Conservation (phyloP, 2,797 vertebrate species). For the Phrynocephalus guinanensis region DNA sequence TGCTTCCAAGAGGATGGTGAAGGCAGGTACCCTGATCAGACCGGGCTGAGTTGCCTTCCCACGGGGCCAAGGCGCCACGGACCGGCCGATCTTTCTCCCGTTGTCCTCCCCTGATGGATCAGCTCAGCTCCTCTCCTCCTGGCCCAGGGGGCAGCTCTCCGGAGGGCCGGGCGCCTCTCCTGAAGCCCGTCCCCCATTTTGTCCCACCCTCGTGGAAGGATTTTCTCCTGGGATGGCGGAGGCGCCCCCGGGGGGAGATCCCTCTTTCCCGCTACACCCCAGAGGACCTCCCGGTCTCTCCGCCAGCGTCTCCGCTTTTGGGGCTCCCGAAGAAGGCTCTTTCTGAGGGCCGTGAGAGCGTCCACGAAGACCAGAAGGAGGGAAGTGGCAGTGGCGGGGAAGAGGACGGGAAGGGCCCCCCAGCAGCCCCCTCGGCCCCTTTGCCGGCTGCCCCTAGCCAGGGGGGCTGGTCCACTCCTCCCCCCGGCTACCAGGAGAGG, state of each 20-base stretch:
- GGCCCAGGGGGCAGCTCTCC: constrained; percentile 38
- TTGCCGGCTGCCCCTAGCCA: background rate
- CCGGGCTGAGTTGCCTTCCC: no score
- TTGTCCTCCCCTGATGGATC: background rate
- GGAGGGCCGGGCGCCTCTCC: background rate
- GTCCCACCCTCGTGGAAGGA: constrained; percentile 74
- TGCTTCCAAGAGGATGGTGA: no score
- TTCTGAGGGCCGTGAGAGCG: background rate
- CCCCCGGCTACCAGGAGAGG: constrained; percentile 79
- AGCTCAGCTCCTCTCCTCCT: constrained; percentile 41
- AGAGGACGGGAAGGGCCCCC: background rate
- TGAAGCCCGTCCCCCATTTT: constrained; percentile 68
- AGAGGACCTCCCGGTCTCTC: constrained; percentile 76
- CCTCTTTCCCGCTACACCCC: constrained; percentile 68
- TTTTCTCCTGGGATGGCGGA: constrained; percentile 61
- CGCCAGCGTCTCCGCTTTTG: constrained; percentile 76
- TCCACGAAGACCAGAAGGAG: background rate
- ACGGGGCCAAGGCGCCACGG: no score
- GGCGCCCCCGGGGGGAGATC: constrained; percentile 8
- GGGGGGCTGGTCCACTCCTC: constrained; percentile 65
- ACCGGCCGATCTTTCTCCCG: background rate
- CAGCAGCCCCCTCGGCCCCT: background rate
- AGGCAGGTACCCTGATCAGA: no score
- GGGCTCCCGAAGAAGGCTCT: constrained; percentile 49
- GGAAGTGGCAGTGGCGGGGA: background rate